Conservation (phyloP, 2,888 invertebrate species). For the Oscheius sp. region DNA sequence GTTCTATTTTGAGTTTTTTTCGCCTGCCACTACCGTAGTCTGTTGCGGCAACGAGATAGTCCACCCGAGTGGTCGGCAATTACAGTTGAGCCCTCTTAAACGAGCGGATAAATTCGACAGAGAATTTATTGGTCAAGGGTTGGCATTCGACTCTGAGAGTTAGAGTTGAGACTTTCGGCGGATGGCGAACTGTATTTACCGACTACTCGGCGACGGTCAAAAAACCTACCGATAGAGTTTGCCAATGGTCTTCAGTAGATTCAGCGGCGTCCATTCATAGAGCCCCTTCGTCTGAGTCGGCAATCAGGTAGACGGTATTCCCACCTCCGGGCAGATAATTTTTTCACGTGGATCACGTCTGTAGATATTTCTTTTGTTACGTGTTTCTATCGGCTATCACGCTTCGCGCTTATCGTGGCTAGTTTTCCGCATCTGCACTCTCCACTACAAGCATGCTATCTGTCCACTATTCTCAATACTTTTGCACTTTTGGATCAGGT, state of each 20-base stretch:
- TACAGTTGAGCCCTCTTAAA: background rate
- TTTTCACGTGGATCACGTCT: slow-evolving; percentile 1
- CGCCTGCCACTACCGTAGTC: slow-evolving; percentile 20
- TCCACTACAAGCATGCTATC: slow-evolving; percentile 10
- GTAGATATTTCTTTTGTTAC: slow-evolving; percentile 18
- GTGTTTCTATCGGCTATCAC: slow-evolving; percentile 30
- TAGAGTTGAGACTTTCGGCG: background rate
- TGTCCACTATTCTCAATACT: slow-evolving; percentile 10
- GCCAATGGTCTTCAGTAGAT: slow-evolving; percentile 28
- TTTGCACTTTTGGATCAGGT: slow-evolving; percentile 30
- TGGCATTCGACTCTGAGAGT: background rate
- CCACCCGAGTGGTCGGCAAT: slow-evolving; percentile 17
- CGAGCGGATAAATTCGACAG: slow-evolving; percentile 3
- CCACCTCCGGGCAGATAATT: background rate
- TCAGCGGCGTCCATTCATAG: slow-evolving; percentile 6
- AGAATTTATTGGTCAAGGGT: slow-evolving; percentile 10
- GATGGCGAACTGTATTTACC: slow-evolving; percentile 13
- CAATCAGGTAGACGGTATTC: background rate
- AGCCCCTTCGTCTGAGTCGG: background rate
- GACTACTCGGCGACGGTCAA: slow-evolving; percentile 28
- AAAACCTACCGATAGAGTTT: slow-evolving; percentile 24
- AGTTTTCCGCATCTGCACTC: slow-evolving; percentile 26
- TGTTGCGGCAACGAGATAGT: slow-evolving; percentile 18
- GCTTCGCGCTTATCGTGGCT: slow-evolving; percentile 24
- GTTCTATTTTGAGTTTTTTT: slow-evolving; percentile 1